phyloP scores from a whole-genome alignment of 2,888 invertebrate genomes.

The Leistus spinibarbis region DNA sequence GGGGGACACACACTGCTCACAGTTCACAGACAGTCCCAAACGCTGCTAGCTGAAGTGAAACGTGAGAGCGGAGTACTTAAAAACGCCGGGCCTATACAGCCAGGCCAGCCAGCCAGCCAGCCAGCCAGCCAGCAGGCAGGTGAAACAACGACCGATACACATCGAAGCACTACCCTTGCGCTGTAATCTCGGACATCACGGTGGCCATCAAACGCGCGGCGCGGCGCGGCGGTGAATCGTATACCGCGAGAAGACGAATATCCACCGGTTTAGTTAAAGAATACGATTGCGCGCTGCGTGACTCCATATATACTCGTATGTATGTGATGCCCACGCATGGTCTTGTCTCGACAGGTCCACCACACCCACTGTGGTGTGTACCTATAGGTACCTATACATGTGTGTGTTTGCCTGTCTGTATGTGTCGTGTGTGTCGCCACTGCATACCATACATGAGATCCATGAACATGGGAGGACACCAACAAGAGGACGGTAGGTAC shows the following conservation, averaged over 20 bases:
- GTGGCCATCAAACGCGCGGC: neutral
- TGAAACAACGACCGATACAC: neutral
- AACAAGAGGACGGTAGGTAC: neutral
- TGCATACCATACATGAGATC: neutral
- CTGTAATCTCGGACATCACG: slow-evolving; percentile 7
- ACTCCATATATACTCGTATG: slow-evolving; percentile 7
- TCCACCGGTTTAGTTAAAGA: slow-evolving; percentile 18
- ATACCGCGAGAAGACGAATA: neutral
- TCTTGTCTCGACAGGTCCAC: slow-evolving; percentile 15
- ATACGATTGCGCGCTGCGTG: slow-evolving; percentile 16
- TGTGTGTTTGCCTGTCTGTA: neutral
- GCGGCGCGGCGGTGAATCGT: neutral
- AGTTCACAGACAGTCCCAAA: neutral
- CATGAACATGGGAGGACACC: neutral
- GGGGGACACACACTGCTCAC: neutral
- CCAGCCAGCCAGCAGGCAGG: neutral
- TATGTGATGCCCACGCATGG: slow-evolving; percentile 24
- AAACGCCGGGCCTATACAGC: neutral
- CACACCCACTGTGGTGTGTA: slow-evolving; percentile 28
- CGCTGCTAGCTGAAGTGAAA: neutral
- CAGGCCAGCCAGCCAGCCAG: neutral
- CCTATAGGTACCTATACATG: neutral
- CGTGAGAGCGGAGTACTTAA: neutral
- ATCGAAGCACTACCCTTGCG: neutral
- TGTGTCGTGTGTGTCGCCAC: slow-evolving; percentile 19